Base-by-base conservation (phyloP, 2,797 vertebrate genomes). In the Macropodus opercularis region DNA sequence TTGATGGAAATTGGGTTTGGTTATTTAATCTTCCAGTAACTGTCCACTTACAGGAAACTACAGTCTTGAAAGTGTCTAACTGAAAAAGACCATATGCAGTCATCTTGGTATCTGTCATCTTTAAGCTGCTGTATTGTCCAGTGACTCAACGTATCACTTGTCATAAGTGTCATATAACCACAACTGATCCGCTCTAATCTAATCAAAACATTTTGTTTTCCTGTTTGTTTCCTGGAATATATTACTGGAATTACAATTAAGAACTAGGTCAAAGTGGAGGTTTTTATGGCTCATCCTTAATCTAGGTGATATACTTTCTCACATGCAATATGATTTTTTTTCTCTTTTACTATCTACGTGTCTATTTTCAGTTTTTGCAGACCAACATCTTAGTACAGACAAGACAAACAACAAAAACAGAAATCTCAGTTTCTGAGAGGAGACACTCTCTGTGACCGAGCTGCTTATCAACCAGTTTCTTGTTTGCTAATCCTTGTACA, bases 151-250 rank as follows among this genome's bases (percentile, higher is more conserved):
- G n/a, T 17, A 14, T 1, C 4, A 1, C 6, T 11, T 24, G 26
- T 11, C 2, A 24, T 19, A 27, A 43, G 34, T 43, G 14, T 15
- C n/a, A 24, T 31, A 17, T 59, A 6, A 26, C n/a, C n/a, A n/a
- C n/a, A n/a, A 22, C 63, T n/a, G 26, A 39, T 43, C 13, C 1
- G 43, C 7, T 36, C 9, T 32, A 34, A 59, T 63, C 39, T n/a
- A 4, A 31, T 31, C 8, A 8, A 8, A 29, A 29, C 10, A 10
- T 13, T 12, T 12, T 32, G 11, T 5, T 5, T 42, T 5, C 0
- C 1, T 40, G 17, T 43, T 41, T 24, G 14, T 59, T 59, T 4
- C 26, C 9, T 31, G 21, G 0, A 34, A 19, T 39, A 12, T 6
- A 1, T 35, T 35, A n/a, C 3, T n/a, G 42, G 42, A 43, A 5